A percentile compares a stretch with the other conserved stretches of the same genome.
Conservation (phyloP, 1,140 invertebrate species). For the Pogonomyrmex barbatus region DNA sequence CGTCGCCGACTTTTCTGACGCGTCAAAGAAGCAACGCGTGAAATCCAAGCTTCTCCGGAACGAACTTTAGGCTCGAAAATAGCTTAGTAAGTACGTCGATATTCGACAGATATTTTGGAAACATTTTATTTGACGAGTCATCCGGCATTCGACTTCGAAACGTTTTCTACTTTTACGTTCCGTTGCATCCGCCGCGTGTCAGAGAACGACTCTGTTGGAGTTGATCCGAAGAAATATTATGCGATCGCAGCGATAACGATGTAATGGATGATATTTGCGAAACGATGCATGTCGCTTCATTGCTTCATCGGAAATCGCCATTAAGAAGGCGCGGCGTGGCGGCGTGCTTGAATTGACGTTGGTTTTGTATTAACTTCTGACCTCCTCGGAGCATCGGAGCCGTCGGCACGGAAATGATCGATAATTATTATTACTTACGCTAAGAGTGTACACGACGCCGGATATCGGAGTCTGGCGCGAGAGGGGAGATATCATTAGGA, state of each 20-base stretch:
- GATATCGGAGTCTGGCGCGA: conserved; percentile 58
- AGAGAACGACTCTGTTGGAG: not conserved
- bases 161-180: not conserved
- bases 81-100: conserved; percentile 5
- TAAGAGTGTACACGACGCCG: conserved; percentile 50
- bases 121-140: conserved; percentile 56
- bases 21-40: conserved; percentile 16
- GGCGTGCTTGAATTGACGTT: conserved; percentile 60
- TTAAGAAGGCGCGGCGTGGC: conserved; percentile 3
- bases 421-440: conserved; percentile 71
- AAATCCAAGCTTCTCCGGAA: conserved; percentile 43
- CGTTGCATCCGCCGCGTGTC: not conserved
- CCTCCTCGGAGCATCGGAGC: conserved; percentile 22
- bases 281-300: conserved; percentile 17
- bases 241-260: not conserved
- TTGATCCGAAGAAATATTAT: not conserved
- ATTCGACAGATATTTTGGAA: conserved; percentile 67
- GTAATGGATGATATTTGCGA: conserved; percentile 25
- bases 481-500: conserved; percentile 68
- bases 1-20: conserved; percentile 18
- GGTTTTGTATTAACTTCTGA: conserved; percentile 73
- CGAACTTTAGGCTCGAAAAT: conserved; percentile 30
- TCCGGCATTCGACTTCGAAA: not conserved
- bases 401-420: conserved; percentile 69
- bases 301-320: conserved; percentile 19